Evolutionary conservation across 30 jellyfish, hydroid and myxozoan species (phyloP), one percentile per base, ranked within the genome.

Genomic region (Turritopsis rubra): DNA sequence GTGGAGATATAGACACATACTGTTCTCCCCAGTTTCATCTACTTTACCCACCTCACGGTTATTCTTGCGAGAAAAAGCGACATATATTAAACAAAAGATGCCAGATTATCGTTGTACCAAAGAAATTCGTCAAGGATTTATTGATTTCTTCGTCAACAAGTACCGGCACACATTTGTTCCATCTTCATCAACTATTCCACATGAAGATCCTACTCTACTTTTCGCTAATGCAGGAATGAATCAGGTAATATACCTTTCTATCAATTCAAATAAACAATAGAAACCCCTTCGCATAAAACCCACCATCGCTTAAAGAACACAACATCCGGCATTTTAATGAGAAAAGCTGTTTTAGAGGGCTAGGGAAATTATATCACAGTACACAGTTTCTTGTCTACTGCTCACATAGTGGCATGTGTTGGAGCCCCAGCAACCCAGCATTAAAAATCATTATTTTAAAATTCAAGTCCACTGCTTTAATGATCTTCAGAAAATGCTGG

Each of bases 211-310:
- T 19, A 95, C 99, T 65, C 76, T 95, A 53, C 96, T 95, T 28
- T 95, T 95, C 83, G 96, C 99, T 28, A 95, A 95, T 90, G 99
- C 99, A 13, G 99, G 99, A 52, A 95, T 95, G 99, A 95, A 95
- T 66, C 99, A 95, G 97, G 97, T 95, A 29, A 52, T 22, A 23
- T n/a, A n/a, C n/a, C n/a, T n/a, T n/a, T n/a, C n/a, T n/a, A n/a
- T n/a, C n/a, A n/a, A n/a, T 23, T 20, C 80, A 72, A 16, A 19
- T 72, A 18, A 29, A 17, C 23, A 16, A 72, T 72, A 72, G 16
- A 16, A 16, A 72, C 23, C 18, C 27, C n/a, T n/a, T n/a, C n/a
- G n/a, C n/a, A n/a, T n/a, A n/a, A n/a, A n/a, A n/a, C n/a, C n/a
- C n/a, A n/a, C n/a, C n/a, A n/a, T n/a, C n/a, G n/a, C n/a, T n/a